Conservation (phyloP, 2,113 vertebrate species). For the Tragulus kanchil region DNA sequence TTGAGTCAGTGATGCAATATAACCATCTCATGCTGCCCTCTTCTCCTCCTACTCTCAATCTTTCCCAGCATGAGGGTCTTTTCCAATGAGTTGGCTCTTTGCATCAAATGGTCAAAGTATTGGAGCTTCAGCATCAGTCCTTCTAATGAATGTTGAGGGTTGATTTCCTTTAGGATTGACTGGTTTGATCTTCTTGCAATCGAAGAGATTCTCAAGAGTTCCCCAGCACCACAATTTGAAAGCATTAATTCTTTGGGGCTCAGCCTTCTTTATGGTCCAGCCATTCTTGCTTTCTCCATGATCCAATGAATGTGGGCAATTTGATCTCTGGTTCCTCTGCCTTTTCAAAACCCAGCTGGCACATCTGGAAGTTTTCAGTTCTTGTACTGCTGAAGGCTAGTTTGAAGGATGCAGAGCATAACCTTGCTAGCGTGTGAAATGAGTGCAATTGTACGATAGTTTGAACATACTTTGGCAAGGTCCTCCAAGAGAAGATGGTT, state of each 20-base stretch:
- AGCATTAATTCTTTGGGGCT: not conserved
- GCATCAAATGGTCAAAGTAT: not conserved
- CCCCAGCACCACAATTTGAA: not conserved
- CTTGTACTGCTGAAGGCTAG: too few relatives aligned
- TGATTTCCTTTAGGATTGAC: not conserved
- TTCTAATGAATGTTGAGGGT: not conserved
- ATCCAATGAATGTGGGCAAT: too few relatives aligned
- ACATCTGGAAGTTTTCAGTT: too few relatives aligned
- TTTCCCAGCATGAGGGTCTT: not conserved
- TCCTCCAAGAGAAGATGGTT: not conserved
- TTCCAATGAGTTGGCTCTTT: not conserved
- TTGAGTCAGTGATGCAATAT: not conserved
- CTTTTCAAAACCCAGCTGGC: too few relatives aligned
- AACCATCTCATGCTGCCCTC: not conserved
- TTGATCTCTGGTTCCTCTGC: too few relatives aligned
- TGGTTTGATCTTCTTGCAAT: not conserved
- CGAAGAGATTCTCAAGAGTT: not conserved
- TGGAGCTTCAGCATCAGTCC: not conserved
- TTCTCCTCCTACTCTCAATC: not conserved
- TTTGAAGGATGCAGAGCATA: too few relatives aligned
- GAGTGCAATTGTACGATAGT: too few relatives aligned
- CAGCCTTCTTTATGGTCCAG: not conserved
- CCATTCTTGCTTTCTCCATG: not conserved
- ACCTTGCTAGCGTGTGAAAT: too few relatives aligned
- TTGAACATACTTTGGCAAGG: too few relatives aligned